Conservation (phyloP, 2,797 vertebrate genomes). For the Girardinus metallicus region DNA sequence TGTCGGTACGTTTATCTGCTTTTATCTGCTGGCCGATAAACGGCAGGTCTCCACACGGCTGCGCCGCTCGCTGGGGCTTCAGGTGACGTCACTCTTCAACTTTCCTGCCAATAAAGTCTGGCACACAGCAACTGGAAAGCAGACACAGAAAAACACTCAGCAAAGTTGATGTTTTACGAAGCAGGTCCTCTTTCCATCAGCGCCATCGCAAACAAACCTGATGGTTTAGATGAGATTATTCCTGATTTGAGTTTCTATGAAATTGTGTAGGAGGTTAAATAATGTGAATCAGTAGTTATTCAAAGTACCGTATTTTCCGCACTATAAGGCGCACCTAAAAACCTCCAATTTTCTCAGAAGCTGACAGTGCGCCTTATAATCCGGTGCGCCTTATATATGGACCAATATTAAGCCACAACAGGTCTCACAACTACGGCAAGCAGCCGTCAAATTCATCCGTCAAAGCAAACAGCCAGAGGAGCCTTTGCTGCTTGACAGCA, state of each 20-base stretch:
- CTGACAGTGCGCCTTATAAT: too few relatives aligned
- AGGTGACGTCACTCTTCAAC: slow-evolving; percentile 28
- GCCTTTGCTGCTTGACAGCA: neutral
- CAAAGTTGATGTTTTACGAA: neutral
- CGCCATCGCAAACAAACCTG: neutral
- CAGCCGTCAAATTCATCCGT: neutral
- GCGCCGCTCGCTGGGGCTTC: neutral
- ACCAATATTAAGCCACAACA: too few relatives aligned
- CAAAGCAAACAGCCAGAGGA: neutral
- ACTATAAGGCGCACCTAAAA: too few relatives aligned
- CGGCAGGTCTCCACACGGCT: slow-evolving; percentile 5
- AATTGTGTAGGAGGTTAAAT: neutral
- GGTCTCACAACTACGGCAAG: too few relatives aligned
- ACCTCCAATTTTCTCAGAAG: too few relatives aligned
- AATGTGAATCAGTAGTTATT: neutral
- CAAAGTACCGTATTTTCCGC: too few relatives aligned
- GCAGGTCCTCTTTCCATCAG: neutral
- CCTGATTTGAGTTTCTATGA: neutral
- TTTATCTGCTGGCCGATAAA: slow-evolving; percentile 39
- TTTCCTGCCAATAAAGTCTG: slow-evolving; percentile 25
- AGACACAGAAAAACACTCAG: neutral
- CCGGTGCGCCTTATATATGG: too few relatives aligned
- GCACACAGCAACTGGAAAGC: neutral
- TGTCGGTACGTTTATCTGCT: slow-evolving; percentile 27
- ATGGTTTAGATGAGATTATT: neutral